Evolutionary conservation across 2,888 invertebrate genomes (phyloP), one percentile per base, ranked within the genome.

Genomic region (Agrilus biguttatus): DNA sequence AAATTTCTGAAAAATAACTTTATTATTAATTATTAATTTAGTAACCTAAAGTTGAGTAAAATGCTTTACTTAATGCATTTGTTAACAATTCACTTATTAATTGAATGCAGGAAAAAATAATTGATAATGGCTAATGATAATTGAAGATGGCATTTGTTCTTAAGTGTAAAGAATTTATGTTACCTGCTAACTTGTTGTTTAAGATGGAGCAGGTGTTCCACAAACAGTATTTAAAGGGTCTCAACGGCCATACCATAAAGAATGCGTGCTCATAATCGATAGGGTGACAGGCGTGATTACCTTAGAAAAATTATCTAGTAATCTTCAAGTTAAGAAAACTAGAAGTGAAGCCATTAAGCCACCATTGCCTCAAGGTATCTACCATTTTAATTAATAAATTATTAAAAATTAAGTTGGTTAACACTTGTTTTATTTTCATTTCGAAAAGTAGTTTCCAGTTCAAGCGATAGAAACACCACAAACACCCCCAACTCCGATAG

Each of bases 191-290:
- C 8, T 39, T 21, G 14, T 23, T 17, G 34, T 62, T 59, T 34
- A 59, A 81, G 92, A 93, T 69, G 89, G 90, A 51, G 84, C 90
- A 51, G 91, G 90, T 40, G 83, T 85, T 48, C 82, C 86, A 45
- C 86, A 90, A 61, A 93, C 93, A 44, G 86, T 95, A 54, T 96
- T 91, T 67, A 91, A 90, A 71, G 96, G 96, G 48, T 90, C 88
- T 58, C 89, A 91, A 63, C 78, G 85, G 61, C 88, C 90, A 42
- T 87, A 87, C 65, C 80, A 85, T 49, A 91, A 90, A 66, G 96
- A 96, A 72, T 96, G 95, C 69, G 88, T 97, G 49, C 75, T 96
- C 42, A 89, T 96, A 51, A 88, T 91, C 55, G 92, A 96, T 68
- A 81, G 84, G 63, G 77, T 78, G 52, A 96, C 93, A 10, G 93